Conservation (phyloP, 1,140 invertebrate species). For the Drosophila cardini region DNA sequence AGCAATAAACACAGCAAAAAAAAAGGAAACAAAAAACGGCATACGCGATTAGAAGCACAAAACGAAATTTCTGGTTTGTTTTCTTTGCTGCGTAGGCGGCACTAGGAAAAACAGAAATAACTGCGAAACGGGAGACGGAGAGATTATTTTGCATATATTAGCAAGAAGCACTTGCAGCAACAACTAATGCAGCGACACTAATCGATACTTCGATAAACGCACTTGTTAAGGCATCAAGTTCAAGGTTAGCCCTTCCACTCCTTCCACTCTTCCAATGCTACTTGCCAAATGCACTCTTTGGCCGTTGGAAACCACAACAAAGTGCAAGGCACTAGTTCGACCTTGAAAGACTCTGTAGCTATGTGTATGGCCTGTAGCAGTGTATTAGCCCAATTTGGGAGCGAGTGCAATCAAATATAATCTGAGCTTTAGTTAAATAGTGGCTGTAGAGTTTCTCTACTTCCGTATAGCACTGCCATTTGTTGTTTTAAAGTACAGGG, state of each 20-base stretch:
- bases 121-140: conserved; percentile 1
- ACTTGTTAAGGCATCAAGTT: conserved; percentile 38
- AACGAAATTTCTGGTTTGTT: conserved; percentile 30
- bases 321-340: not conserved
- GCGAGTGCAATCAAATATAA: no score
- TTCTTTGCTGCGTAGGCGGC: conserved; percentile 8
- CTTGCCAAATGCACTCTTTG: not conserved
- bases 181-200: not conserved
- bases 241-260: conserved; percentile 38
- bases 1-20: conserved; percentile 9
- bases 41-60: not conserved
- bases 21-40: conserved; percentile 1
- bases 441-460: no score
- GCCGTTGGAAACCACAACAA: conserved; percentile 13
- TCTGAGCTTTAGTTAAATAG: no score
- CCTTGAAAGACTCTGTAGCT: no score
- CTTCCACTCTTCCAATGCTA: not conserved
- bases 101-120: conserved; percentile 20
- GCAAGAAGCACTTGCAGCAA: not conserved
- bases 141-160: not conserved
- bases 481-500: no score
- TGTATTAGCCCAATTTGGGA: no score
- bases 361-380: no score
- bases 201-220: conserved; percentile 34
- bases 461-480: no score